These are phyloP conservation scores for Spinus olivaceus DNA, from an alignment of 2,797 vertebrate species.

Conservation along the genomic window DNA sequence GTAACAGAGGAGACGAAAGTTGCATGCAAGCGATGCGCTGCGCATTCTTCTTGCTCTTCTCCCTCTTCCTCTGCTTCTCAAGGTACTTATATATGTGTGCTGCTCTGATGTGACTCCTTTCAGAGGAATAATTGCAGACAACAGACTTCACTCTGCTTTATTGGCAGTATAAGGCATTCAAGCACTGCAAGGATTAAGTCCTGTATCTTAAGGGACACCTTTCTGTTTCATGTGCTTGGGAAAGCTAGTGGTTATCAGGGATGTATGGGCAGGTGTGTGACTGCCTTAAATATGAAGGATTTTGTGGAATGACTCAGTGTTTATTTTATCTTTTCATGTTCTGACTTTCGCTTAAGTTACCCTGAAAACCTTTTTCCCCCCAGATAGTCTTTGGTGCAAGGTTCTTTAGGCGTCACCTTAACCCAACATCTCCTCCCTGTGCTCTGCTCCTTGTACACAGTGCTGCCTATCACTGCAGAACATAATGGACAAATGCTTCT, in stretches of 20 bases:
- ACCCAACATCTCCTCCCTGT: accelerated
- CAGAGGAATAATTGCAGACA: background rate
- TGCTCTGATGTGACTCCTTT: background rate
- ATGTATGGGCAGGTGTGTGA: background rate
- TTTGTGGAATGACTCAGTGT: background rate
- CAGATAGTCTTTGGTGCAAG: background rate
- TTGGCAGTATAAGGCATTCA: background rate
- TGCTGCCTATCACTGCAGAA: background rate
- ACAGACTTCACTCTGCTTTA: background rate
- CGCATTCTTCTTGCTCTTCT: background rate
- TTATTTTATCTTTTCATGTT: background rate
- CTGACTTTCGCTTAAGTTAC: background rate
- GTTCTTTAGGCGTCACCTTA: background rate
- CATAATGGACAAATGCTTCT: background rate
- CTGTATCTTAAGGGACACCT: constrained; percentile 1
- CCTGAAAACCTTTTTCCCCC: background rate
- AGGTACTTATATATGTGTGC: background rate
- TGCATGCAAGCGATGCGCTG: no score
- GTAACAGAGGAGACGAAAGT: background rate
- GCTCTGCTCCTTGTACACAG: background rate
- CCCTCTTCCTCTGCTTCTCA: background rate
- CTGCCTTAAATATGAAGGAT: background rate
- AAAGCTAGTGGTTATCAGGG: background rate
- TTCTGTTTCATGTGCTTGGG: background rate
- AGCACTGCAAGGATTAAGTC: background rate